These are phyloP conservation scores for Microtus richardsoni DNA, from an alignment of 2,113 vertebrate species.

Conservation along the genomic window DNA sequence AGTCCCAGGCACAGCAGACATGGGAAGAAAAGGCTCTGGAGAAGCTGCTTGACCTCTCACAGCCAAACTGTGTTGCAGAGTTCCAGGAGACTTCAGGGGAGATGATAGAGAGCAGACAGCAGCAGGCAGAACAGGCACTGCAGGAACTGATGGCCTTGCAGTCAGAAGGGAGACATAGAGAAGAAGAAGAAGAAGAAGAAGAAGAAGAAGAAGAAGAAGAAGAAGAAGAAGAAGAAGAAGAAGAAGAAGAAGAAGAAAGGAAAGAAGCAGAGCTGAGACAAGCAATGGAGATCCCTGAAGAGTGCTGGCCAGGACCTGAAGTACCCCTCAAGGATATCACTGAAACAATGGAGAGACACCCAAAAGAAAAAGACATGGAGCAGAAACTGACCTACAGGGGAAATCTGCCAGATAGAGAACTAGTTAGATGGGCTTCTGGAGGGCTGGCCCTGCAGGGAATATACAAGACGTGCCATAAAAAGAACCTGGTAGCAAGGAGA, in stretches of 20 bases:
- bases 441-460: constrained; percentile 84
- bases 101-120: neutral
- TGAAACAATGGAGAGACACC: constrained; percentile 33
- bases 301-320: neutral
- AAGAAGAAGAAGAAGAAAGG: constrained; percentile 39
- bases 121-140: neutral
- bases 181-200: constrained; percentile 37
- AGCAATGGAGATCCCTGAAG: constrained; percentile 61
- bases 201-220: constrained; percentile 43
- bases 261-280: constrained; percentile 68
- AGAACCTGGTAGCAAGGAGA: constrained; percentile 34
- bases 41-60: constrained; percentile 50
- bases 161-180: neutral
- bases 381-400: fast-evolving
- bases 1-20: neutral
- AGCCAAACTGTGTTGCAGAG: neutral
- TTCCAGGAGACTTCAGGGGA: neutral
- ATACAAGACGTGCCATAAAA: constrained; percentile 65
- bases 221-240: constrained; percentile 58
- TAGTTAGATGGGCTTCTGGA: constrained; percentile 79
- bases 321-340: neutral
- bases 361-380: constrained; percentile 17
- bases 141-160: neutral
- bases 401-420: constrained; percentile 51
- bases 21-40: constrained; percentile 64